These are phyloP conservation scores for Xestia rhomboidea DNA, from an alignment of 2,888 invertebrate species.

Conservation along the genomic window DNA sequence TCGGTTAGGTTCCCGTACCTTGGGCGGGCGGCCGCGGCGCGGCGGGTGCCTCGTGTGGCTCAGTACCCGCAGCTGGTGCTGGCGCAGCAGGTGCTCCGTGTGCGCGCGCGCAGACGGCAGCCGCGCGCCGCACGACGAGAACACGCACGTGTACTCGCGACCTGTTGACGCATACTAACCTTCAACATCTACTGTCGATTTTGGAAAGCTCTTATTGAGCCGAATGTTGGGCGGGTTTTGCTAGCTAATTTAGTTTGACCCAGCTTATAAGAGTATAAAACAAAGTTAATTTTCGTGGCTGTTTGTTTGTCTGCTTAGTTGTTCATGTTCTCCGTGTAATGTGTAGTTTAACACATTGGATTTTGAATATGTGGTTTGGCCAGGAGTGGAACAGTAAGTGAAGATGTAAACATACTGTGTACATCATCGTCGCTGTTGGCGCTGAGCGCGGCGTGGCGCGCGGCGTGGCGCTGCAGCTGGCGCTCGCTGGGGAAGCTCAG, in stretches of 20 bases:
- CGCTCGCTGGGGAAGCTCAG: conserved; percentile 73
- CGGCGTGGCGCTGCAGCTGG: conserved; percentile 72
- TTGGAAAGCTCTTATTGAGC: background rate
- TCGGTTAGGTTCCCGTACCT: conserved; percentile 56
- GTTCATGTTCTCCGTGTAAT: background rate
- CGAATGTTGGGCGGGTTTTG: background rate
- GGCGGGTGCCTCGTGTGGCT: conserved; percentile 68
- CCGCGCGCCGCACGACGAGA: conserved; percentile 83
- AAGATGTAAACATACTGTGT: conserved; percentile 36
- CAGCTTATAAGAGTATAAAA: background rate
- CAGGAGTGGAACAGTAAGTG: background rate
- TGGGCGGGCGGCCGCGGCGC: conserved; percentile 68
- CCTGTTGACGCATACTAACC: conserved; percentile 42
- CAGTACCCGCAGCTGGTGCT: conserved; percentile 86
- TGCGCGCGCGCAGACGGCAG: conserved; percentile 83
- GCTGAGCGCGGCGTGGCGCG: conserved; percentile 47
- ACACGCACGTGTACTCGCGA: conserved; percentile 82
- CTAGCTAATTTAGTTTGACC: background rate
- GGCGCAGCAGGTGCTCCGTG: conserved; percentile 87
- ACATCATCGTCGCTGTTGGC: conserved; percentile 27
- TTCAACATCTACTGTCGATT: background rate
- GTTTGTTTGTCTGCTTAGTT: background rate
- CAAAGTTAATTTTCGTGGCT: background rate
- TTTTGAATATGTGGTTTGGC: background rate
- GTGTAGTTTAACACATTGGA: background rate